Base-by-base conservation (phyloP, 2,797 vertebrate species). In the Phataginus tricuspis region DNA sequence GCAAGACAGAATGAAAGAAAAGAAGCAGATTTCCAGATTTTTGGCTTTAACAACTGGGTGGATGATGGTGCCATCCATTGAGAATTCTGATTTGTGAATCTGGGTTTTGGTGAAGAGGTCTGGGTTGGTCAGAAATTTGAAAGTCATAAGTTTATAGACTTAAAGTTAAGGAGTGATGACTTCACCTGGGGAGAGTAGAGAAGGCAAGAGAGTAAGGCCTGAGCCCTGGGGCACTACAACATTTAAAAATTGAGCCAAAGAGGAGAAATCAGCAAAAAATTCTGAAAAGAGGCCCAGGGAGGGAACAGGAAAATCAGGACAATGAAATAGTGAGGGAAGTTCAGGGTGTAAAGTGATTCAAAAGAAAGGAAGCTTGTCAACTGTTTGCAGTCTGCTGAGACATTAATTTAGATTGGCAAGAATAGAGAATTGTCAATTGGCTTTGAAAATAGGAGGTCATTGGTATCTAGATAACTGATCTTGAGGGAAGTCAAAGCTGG, bases 361-460 rank as follows among this genome's bases (percentile, higher is more conserved):
- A 94, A 77, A 91, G 49, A 93, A 94, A 96, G 59, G 77, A 97
- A 95, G 49, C 16, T 25, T 57, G 23, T 79, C 49, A 71, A 25
- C 71, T 88, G 85, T 80, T 71, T 75, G 39, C 25, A 95, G 21
- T 89, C 74, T 63, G 31, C 68, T 34, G 16, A 64, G 64, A 74
- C 63, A 64, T 91, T 61, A 89, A 45, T 68, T 94, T 86, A 93
- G 90, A 68, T 90, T 11, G 45, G 45, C 45, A 85, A 95, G 87
- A 79, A 72, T 37, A 49, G 63, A 88, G 75, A 69, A 89, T 57
- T 78, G 92, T 51, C 69, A 53, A 79, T 72, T 66, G 71, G 53
- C 66, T 92, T 96, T 79, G 59, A 53, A 94, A 95, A 93, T 53
- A 5, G 45, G 55, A 95, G 77, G 63, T 71, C 7, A 74, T 79